phyloP scores from a whole-genome alignment of 2,888 invertebrate genomes.

The Sarcophaga caerulescens region DNA sequence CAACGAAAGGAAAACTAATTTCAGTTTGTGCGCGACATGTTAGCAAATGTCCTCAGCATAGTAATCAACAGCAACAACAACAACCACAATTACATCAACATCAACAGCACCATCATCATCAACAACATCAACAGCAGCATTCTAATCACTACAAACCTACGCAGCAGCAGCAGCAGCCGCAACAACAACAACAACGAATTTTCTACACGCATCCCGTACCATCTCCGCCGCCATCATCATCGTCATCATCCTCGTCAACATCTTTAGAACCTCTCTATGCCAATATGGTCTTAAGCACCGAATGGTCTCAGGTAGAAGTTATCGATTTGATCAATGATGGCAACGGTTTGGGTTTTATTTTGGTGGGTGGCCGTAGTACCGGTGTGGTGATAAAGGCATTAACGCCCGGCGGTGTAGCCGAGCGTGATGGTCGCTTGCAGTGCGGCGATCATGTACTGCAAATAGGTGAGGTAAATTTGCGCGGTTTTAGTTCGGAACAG shows the following conservation, averaged over 20 bases:
- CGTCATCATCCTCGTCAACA: neutral
- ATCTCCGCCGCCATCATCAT: neutral
- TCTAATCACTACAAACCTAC: conserved; percentile 1
- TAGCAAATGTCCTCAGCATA: conserved; percentile 57
- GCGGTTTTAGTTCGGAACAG: conserved; percentile 98
- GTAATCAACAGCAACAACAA: conserved; percentile 37
- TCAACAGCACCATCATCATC: conserved; percentile 39
- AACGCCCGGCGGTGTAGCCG: conserved; percentile 97
- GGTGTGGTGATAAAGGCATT: conserved; percentile 99
- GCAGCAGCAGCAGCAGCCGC: conserved; percentile 35
- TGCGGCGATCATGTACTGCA: conserved; percentile 99
- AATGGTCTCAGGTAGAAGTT: conserved; percentile 99
- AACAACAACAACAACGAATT: conserved; percentile 46
- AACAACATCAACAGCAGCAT: conserved; percentile 19
- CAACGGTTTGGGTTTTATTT: conserved; percentile 98
- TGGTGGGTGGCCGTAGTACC: conserved; percentile 98
- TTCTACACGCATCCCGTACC: neutral
- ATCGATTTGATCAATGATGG: conserved; percentile 99
- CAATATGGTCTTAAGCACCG: conserved; percentile 94
- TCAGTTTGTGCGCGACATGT: conserved; percentile 66
- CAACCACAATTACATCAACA: conserved; percentile 33
- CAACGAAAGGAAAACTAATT: neutral
- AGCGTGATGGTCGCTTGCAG: conserved; percentile 96
- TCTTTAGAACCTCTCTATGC: conserved; percentile 52
- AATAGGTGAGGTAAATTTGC: conserved; percentile 95